phyloP scores from a whole-genome alignment of 2,113 vertebrate genomes.

The Campylomormyrus numenius region DNA sequence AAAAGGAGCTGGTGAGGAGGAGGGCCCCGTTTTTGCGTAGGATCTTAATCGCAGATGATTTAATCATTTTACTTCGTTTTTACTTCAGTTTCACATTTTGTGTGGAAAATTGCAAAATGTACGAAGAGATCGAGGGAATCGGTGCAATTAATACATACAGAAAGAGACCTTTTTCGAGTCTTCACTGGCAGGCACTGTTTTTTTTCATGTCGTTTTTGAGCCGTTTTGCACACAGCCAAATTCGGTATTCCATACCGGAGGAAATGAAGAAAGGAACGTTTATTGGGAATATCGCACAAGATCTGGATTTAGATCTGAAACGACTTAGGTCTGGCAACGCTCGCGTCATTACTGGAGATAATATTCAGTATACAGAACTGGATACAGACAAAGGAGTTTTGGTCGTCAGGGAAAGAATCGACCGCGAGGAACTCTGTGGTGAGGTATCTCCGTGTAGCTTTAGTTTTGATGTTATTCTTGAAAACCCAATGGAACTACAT shows the following conservation, averaged over 20 bases:
- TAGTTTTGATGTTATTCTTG: slow-evolving; percentile 59
- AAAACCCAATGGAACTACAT: slow-evolving; percentile 66
- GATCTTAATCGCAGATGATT: slow-evolving; percentile 26
- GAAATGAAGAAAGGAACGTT: slow-evolving; percentile 58
- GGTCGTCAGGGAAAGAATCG: slow-evolving; percentile 52
- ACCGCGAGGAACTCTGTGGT: slow-evolving; percentile 59
- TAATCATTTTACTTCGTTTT: not conserved
- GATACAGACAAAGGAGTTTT: slow-evolving; percentile 47
- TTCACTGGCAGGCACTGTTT: slow-evolving; percentile 8
- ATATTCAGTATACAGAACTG: slow-evolving; percentile 49
- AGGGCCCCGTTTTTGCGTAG: not conserved
- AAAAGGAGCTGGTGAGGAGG: not conserved
- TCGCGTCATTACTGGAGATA: slow-evolving; percentile 52
- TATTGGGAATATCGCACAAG: slow-evolving; percentile 64
- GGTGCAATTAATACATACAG: not conserved
- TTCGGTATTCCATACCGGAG: slow-evolving; percentile 66
- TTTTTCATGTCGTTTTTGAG: not conserved
- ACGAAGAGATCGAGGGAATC: not conserved
- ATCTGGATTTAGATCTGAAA: slow-evolving; percentile 58
- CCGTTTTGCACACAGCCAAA: slow-evolving; percentile 27
- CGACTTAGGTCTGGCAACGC: slow-evolving; percentile 56
- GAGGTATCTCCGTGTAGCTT: slow-evolving; percentile 50
- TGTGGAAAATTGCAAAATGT: not conserved
- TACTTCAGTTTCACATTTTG: not conserved
- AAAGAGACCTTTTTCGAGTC: not conserved